Conservation (phyloP, 1,140 invertebrate species). For the Idris sp. region DNA sequence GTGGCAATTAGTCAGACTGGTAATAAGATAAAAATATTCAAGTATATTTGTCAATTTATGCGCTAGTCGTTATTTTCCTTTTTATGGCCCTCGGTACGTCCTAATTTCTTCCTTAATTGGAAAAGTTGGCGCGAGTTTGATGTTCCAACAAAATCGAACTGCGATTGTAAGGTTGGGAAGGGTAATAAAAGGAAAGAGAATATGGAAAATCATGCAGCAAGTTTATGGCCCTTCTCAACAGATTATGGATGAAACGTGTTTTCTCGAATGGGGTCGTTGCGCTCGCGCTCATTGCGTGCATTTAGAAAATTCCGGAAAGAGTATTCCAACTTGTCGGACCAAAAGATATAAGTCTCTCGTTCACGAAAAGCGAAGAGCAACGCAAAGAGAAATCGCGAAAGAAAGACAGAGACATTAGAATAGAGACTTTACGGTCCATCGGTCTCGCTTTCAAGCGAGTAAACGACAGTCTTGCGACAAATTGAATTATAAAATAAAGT, state of each 20-base stretch:
- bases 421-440: conserved; percentile 57
- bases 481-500: conserved; percentile 62
- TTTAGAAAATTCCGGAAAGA: conserved; percentile 46
- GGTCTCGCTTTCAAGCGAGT: conserved; percentile 48
- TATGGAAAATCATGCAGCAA: conserved; percentile 51
- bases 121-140: conserved; percentile 44
- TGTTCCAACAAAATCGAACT: conserved; percentile 34
- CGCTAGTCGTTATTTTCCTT: conserved; percentile 27
- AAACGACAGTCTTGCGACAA: conserved; percentile 59
- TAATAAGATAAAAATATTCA: conserved; percentile 17
- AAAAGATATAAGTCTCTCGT: conserved; percentile 44
- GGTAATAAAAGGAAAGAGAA: conserved; percentile 48
- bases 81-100: conserved; percentile 9
- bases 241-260: conserved; percentile 53
- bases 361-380: conserved; percentile 34
- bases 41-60: conserved; percentile 21
- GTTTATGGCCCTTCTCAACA: conserved; percentile 39
- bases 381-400: not conserved
- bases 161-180: conserved; percentile 42
- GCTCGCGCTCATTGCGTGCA: conserved; percentile 30
- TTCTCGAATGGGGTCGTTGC: conserved; percentile 47
- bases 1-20: conserved; percentile 5
- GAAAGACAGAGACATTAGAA: conserved; percentile 28
- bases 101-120: conserved; percentile 50
- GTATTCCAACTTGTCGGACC: conserved; percentile 48